Conservation (phyloP, 2,888 invertebrate species). For the Agrotis puta region DNA sequence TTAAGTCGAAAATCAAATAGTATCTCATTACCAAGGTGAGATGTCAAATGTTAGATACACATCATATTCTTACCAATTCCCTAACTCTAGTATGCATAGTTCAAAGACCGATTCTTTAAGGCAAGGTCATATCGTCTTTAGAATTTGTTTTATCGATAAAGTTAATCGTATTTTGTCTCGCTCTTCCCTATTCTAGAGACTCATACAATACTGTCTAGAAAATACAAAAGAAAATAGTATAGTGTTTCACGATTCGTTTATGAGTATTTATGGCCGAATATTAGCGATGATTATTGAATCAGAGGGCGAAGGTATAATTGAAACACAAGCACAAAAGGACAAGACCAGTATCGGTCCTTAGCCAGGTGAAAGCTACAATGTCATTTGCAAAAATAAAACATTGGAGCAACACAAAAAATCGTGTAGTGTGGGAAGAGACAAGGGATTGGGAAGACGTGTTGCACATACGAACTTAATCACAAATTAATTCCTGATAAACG, state of each 20-base stretch:
- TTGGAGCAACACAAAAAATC: not conserved
- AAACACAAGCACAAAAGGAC: slow-evolving; percentile 11
- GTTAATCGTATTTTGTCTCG: slow-evolving; percentile 16
- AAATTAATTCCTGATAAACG: slow-evolving; percentile 62
- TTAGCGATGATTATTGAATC: slow-evolving; percentile 10
- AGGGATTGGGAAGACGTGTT: not conserved
- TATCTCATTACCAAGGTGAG: too few species aligned
- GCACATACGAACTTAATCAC: not conserved
- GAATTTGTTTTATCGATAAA: slow-evolving; percentile 41
- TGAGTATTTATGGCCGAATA: slow-evolving; percentile 15
- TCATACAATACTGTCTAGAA: not conserved
- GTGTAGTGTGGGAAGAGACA: not conserved
- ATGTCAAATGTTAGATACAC: too few species aligned
- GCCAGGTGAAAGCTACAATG: slow-evolving; percentile 21
- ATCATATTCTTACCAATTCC: too few species aligned
- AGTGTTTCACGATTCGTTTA: slow-evolving; percentile 7
- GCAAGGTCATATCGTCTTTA: not conserved
- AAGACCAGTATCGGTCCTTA: slow-evolving; percentile 31
- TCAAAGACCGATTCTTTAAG: not conserved
- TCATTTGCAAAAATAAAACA: slow-evolving; percentile 38
- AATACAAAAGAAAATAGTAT: slow-evolving; percentile 4
- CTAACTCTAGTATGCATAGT: not conserved
- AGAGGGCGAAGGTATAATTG: slow-evolving; percentile 6
- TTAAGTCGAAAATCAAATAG: too few species aligned
- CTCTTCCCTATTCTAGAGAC: not conserved